Evolutionary conservation across 2,797 vertebrate genomes (phyloP), one percentile per base, ranked within the genome.

Genomic region (Sebastes miniatus): DNA sequence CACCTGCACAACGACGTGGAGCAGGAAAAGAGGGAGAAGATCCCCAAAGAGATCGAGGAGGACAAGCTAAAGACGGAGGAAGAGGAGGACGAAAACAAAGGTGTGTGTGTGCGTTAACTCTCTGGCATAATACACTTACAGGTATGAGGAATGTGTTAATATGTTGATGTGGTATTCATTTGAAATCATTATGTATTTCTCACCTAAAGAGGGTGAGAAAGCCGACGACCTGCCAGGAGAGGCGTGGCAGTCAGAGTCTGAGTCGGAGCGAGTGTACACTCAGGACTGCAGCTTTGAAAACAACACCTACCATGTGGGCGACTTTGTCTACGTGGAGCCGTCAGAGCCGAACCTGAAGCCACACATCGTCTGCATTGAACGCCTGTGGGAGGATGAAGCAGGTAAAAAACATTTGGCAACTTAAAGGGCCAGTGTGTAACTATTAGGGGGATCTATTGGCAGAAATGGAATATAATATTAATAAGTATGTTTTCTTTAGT

Each of bases 1-100:
- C 98, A 99, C 88, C 96, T 99, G 70, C 97, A 99, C 91, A 95
- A 95, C 0, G 98, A 99, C 16, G 96, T 99, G 69, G 99, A 99
- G 52, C 99, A 99, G 89, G 98, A 99, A 77, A 99, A 97, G 92
- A 98, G 99, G 88, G 98, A 99, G 91, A 99, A 99, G 85, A 94
- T 99, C 52, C 98, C 98, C 27, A 97, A 95, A 91, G 99, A 99
- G 96, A 95, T 98, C 10, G 98, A 99, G 56, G 98, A 99, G 86
- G 99, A 99, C 94, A 97, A 96, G 72, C 94, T 97, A 29, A 99
- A 99, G 93, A 94, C 93, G 43, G 97, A 98, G 79, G 98, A 90
- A 18, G 88, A 99, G 87, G 97, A 98, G 75, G 93, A 98, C 85
- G 96, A 96, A 65, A 97, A 96, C 81, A 97, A 96, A 97, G 97